Percentiles rank a stretch among this genome's conserved stretches.
These are phyloP conservation scores for Lagopus muta DNA, from an alignment of 2,113 vertebrate genomes.

Conservation along the genomic window DNA sequence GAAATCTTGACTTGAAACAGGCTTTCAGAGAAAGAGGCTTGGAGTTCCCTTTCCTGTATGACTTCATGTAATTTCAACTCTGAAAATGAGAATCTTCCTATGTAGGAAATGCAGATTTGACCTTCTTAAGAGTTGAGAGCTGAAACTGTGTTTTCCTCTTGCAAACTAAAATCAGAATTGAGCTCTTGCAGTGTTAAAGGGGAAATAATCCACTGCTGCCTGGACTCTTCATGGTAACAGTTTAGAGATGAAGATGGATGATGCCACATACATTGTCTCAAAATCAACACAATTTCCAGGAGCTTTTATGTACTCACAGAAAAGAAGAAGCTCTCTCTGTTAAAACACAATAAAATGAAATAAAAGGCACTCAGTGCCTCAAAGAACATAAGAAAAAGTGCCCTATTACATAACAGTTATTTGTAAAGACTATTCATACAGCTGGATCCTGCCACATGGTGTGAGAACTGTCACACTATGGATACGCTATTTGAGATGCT, in stretches of 20 bases:
- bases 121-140: background rate
- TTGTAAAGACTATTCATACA: background rate
- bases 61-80: background rate
- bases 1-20: background rate
- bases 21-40: background rate
- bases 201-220: background rate
- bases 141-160: background rate
- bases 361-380: fast-evolving
- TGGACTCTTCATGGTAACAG: background rate
- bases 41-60: background rate
- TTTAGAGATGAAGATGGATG: background rate
- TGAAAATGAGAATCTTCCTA: background rate
- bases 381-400: background rate
- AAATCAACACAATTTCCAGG: background rate
- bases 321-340: background rate
- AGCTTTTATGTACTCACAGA: background rate
- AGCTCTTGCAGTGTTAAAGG: background rate
- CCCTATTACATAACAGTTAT: background rate
- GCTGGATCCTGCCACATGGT: background rate
- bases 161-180: background rate
- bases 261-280: background rate
- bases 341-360: background rate
- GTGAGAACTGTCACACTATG: background rate
- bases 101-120: background rate
- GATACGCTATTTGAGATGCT: background rate